These are phyloP conservation scores for Neotragus moschatus DNA, from an alignment of 2,113 vertebrate species.

Conservation along the genomic window DNA sequence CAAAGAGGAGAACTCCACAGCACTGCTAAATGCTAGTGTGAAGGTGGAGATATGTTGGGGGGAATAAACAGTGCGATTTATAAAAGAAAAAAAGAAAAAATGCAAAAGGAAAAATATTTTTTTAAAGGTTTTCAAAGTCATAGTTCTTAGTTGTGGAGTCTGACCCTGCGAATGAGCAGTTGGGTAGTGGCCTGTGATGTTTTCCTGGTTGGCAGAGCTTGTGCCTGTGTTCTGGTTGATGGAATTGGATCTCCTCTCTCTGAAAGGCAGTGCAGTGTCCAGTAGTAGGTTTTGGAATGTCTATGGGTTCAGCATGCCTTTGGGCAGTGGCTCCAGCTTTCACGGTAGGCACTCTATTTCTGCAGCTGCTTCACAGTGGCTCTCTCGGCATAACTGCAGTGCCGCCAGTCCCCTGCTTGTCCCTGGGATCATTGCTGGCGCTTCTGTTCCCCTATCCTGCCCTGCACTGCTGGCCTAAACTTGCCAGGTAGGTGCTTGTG, in stretches of 20 bases:
- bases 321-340: neutral
- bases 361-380: neutral
- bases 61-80: neutral
- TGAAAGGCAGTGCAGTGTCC: neutral
- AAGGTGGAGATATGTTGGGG: neutral
- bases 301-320: neutral
- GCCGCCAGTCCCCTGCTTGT: neutral
- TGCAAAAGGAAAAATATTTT: neutral
- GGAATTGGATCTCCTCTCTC: neutral
- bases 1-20: neutral
- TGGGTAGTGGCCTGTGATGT: neutral
- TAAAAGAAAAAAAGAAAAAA: neutral
- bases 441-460: neutral
- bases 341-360: neutral
- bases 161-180: neutral
- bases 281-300: neutral
- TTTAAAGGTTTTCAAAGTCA: neutral
- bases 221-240: neutral
- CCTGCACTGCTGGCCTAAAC: neutral
- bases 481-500: neutral
- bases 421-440: neutral
- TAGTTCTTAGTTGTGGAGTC: neutral
- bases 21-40: neutral
- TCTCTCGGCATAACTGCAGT: neutral
- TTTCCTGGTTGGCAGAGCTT: neutral